Conservation (phyloP, 2,888 invertebrate genomes). For the Frankliniella intonsa region DNA sequence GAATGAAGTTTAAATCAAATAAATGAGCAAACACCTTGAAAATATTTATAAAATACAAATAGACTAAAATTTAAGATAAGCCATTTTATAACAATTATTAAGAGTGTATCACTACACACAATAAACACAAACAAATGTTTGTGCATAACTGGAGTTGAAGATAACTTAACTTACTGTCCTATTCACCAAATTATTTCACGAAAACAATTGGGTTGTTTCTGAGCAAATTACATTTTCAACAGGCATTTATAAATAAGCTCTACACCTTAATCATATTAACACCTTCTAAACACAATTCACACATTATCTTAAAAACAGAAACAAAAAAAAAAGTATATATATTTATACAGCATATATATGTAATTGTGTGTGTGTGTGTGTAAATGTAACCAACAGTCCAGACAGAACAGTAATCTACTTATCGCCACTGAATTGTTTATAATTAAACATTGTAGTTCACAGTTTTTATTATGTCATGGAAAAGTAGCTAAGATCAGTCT, state of each 20-base stretch:
- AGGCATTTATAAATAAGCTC: not conserved
- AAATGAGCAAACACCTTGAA: conserved; percentile 6
- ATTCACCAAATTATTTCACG: not conserved
- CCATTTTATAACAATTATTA: no score
- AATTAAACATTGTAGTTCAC: not conserved
- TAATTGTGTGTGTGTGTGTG: no score
- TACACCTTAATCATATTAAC: not conserved
- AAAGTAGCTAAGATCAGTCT: conserved; percentile 16
- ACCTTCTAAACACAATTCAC: not conserved
- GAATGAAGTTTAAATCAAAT: not conserved
- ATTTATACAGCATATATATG: no score
- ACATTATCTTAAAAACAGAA: not conserved
- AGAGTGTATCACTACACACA: no score
- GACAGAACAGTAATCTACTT: not conserved
- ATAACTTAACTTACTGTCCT: no score
- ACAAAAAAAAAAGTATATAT: not conserved
- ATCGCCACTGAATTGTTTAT: not conserved
- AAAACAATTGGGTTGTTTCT: not conserved
- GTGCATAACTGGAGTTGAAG: no score
- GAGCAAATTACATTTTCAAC: not conserved
- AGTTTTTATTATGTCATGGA: not conserved
- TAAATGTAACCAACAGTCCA: no score
- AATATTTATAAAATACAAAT: not conserved
- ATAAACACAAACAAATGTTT: no score
- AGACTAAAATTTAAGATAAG: not conserved